Evolutionary conservation across 2,888 invertebrate species (phyloP), one percentile per base, ranked within the genome.

Genomic region (Tiliacea citrago): DNA sequence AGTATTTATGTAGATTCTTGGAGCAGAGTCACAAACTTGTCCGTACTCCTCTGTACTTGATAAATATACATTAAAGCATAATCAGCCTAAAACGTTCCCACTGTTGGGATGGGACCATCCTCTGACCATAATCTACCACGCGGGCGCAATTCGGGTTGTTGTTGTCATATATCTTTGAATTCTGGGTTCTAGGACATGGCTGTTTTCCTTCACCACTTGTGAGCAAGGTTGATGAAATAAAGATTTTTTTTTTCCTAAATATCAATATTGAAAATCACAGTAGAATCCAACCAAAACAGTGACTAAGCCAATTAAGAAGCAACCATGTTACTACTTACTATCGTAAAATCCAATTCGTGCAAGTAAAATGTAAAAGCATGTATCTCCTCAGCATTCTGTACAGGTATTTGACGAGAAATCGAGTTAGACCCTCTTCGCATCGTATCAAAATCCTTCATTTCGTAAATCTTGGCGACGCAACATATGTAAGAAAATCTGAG

Each of bases 371-470:
- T 77, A 77, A 72, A 82, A 79, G 78, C 80, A 60, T 69, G 71
- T 73, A 66, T 63, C 78, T 75, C 70, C 61, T 84, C 77, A 73
- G 79, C 73, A 82, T 83, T 85, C 79, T 62, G 66, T 66, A 68
- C 76, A 72, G 75, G 85, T 75, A 77, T 75, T 69, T 72, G 68
- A 77, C 68, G 68, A 60, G 61, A 84, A 87, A 86, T 86, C 57
- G 81, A 86, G 79, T 86, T 85, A 86, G 85, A 85, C 86, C 86
- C 81, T 75, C 81, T 77, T 81, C 86, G 72, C 78, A 65, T 76
- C 81, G 75, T 81, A 86, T 86, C 85, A 86, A 73, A 85, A 86
- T 86, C 83, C 76, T 83, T 86, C 86, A 86, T 86, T 91, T 91
- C 88, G 88, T 89, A 90, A 80, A 88, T 90, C 90, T 87, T 75